Base-by-base conservation (phyloP, 2,797 vertebrate species). In the Xyrichtys novacula region DNA sequence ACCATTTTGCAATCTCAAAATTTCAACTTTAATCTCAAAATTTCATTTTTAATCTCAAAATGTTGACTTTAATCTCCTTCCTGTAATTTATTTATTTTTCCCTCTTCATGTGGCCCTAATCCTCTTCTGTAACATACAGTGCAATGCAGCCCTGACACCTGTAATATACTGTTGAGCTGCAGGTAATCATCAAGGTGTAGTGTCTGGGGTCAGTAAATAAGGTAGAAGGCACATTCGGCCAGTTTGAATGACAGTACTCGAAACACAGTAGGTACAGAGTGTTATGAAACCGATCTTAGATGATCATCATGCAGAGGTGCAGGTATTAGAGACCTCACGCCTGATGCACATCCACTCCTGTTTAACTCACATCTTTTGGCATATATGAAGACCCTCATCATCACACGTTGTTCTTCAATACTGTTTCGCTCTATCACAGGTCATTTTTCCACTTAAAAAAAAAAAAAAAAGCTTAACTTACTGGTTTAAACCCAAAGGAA, bases 291-390 rank as follows among this genome's bases (percentile, higher is more conserved):
- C n/a, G n/a, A n/a, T n/a, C n/a, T n/a, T n/a, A n/a, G n/a, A n/a
- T n/a, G n/a, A n/a, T 64, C 61, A 44, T 31, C 53, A 63, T 49
- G 59, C 60, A 69, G 56, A 54, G 5, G 2, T 26, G 20, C n/a
- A 59, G 15, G 34, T n/a, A 49, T 40, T 49, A n/a, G 26, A 64
- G 52, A 68, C 48, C 40, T 68, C 54, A 57, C 31, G 50, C 48
- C 55, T 66, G 39, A 74, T 31, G 23, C 25, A 23, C 17, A 43
- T 61, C 70, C 39, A 53, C 52, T 32, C 34, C 59, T n/a, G 40
- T 36, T 64, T 40, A 50, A 15, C 4, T 43, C 16, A 32, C 15
- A 63, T 23, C 22, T 7, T 43, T 46, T 31, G 6, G 28, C 23
- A 25, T 52, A 23, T 29, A n/a, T n/a, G 42, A 66, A 50, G 16